Percentiles rank a stretch among this genome's conserved stretches.
These are phyloP conservation scores for Aphis gossypii DNA, from an alignment of 1,140 invertebrate species.

Conservation along the genomic window DNA sequence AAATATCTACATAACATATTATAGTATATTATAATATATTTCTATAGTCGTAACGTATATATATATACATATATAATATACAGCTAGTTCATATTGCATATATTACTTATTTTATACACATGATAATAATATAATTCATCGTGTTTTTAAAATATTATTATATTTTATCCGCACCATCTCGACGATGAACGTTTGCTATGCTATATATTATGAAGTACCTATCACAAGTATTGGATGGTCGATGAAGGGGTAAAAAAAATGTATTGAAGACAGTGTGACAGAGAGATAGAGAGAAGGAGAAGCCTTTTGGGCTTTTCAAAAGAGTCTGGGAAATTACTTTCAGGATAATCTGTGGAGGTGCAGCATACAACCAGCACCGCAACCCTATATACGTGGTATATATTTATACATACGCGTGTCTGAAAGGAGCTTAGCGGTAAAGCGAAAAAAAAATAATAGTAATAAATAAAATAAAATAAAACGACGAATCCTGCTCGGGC, in stretches of 20 bases:
- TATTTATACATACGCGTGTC: not conserved
- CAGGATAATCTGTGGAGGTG: constrained; percentile 36
- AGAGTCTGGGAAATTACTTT: constrained; percentile 47
- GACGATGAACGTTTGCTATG: not conserved
- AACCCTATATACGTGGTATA: not conserved
- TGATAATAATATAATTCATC: not conserved
- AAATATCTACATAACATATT: too few species aligned
- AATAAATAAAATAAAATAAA: not conserved
- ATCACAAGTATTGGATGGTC: not conserved
- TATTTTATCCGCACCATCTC: not conserved
- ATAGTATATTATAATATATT: not conserved
- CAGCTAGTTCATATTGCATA: not conserved
- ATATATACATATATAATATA: not conserved
- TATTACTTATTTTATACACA: not conserved
- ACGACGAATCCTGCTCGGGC: not conserved
- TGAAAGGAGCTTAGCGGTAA: not conserved
- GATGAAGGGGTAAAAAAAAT: not conserved
- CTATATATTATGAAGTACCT: not conserved
- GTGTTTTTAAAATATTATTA: not conserved
- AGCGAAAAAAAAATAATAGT: not conserved
- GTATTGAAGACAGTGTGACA: not conserved
- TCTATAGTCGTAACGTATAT: not conserved
- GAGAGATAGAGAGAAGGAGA: not conserved
- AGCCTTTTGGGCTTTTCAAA: constrained; percentile 37
- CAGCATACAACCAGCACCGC: not conserved